Evolutionary conservation across 2,888 invertebrate species (phyloP), one percentile per base, ranked within the genome.

Genomic region (Agonopterix subpropinquella): DNA sequence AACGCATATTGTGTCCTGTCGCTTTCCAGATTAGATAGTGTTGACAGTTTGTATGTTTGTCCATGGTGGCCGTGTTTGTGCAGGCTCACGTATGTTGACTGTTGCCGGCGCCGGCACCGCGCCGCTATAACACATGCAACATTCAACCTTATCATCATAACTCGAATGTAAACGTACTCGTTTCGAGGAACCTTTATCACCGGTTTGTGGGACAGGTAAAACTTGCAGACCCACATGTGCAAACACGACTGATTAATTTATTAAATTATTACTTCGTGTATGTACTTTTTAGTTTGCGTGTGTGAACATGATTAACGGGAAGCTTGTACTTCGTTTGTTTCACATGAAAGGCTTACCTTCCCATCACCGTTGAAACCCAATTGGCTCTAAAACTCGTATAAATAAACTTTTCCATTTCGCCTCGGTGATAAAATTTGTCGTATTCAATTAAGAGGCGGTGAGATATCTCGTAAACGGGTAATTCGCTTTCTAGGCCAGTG

Each of bases 21-120:
- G 69, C 69, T 73, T 65, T 65, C 60, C 68, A 77, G 85, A 85
- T 85, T 76, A 85, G 84, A 86, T 84, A 82, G 67, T 67, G 67
- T 57, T 68, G 75, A 73, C 73, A 73, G 66, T 66, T 67, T 67
- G 67, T 61, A 65, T 82, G 78, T 84, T 84, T 83, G 74, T 64
- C 64, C 53, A 70, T 68, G 75, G 71, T 76, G 75, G 73, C 71
- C 67, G 58, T 79, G 79, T 84, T 82, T 81, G 73, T 62, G 60
- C 67, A 73, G 73, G 64, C 65, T 67, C 70, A 68, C 60, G 64
- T 59, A 59, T 76, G 72, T 77, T 80, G 70, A 74, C 73, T 63
- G 67, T 66, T 60, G 48, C 47, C 46, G 63, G 63, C 65, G 66
- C 65, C 70, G 55, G 5, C 7, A 7, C 46, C 62, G 63, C 65